Conservation (phyloP, 2,797 vertebrate species). For the Xiphophorus birchmanni region DNA sequence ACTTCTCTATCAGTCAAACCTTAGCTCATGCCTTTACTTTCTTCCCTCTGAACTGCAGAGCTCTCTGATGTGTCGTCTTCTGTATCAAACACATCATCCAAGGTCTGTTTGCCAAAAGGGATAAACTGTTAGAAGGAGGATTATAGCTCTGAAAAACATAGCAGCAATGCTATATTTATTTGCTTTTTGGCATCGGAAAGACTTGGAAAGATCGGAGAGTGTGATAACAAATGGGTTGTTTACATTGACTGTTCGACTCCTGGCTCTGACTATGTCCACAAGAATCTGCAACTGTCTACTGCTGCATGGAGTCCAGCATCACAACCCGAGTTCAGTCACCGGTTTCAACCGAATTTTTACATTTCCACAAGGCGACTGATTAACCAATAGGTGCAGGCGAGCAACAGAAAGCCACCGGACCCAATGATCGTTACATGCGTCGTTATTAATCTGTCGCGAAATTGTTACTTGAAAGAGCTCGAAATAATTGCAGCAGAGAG, state of each 20-base stretch:
- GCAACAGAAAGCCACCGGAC: neutral
- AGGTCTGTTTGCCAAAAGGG: constrained; percentile 18
- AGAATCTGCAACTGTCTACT: neutral
- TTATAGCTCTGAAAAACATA: constrained; percentile 9
- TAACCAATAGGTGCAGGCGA: neutral
- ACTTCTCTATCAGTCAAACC: constrained; percentile 12
- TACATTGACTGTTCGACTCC: constrained; percentile 3
- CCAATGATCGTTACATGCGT: neutral
- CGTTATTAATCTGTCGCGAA: neutral
- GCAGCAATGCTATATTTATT: constrained; percentile 7
- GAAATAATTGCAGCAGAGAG: neutral
- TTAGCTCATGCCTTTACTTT: constrained; percentile 15
- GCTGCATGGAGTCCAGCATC: neutral
- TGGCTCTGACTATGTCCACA: constrained; percentile 4
- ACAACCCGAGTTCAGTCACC: neutral
- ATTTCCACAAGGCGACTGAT: neutral
- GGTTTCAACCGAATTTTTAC: neutral
- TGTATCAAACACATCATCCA: constrained; percentile 19
- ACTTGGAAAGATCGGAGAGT: constrained; percentile 1
- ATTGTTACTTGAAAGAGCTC: neutral
- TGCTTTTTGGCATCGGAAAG: constrained; percentile 8
- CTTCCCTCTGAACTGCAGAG: neutral
- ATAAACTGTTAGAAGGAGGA: constrained; percentile 6
- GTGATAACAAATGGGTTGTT: neutral
- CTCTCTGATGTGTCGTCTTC: constrained; percentile 11